Conservation (phyloP, 2,797 vertebrate species). For the Sebastes aleutianus region DNA sequence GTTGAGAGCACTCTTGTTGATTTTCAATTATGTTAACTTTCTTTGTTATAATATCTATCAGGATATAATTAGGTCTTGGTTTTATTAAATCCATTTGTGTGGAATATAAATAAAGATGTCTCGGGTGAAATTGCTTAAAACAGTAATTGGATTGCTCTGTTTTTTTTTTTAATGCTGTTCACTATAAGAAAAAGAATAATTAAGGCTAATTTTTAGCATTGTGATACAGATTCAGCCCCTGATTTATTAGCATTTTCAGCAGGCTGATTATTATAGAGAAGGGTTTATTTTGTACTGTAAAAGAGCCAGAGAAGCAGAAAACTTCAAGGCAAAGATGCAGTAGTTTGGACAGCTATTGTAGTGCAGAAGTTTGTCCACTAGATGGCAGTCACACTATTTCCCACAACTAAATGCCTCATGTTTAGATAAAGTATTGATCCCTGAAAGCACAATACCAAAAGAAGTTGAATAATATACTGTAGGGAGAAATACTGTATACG, state of each 20-base stretch:
- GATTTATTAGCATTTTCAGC: neutral
- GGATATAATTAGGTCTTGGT: neutral
- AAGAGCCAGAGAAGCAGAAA: neutral
- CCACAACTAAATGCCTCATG: neutral
- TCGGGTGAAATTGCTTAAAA: neutral
- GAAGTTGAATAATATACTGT: neutral
- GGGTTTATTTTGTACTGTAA: neutral
- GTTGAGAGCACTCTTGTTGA: neutral
- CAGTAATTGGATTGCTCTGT: neutral
- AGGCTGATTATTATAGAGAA: neutral
- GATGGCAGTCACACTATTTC: constrained; percentile 17
- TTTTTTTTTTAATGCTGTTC: neutral
- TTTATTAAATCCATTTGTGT: neutral
- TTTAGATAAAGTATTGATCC: neutral
- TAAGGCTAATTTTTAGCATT: too few species aligned
- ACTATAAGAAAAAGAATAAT: neutral
- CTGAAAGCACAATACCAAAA: neutral
- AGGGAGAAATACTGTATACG: neutral
- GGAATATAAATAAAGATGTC: constrained; percentile 33
- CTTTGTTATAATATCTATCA: neutral
- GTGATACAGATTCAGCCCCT: neutral
- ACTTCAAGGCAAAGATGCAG: neutral
- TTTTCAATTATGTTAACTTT: neutral
- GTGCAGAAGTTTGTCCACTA: constrained; percentile 14
- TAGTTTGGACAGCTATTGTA: neutral